phyloP scores from a whole-genome alignment of 2,113 vertebrate species.

The Tangachromis dhanisi region DNA sequence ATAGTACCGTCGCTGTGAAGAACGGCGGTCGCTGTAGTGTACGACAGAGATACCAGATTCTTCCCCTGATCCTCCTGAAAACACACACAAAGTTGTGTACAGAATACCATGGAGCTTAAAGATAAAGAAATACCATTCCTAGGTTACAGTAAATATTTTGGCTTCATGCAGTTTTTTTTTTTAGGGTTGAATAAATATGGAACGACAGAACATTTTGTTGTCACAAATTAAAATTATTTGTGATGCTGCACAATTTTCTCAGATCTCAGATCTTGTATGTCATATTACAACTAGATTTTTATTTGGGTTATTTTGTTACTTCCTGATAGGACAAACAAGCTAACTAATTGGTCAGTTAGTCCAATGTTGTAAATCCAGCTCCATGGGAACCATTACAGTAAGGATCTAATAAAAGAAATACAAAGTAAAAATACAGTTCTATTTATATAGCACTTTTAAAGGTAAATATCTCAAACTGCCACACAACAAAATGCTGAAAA shows the following conservation, averaged over 20 bases:
- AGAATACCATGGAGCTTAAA: not conserved
- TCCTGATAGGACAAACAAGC: not conserved
- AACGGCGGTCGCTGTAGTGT: constrained; percentile 87
- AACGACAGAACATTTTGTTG: not conserved
- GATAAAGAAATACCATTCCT: not conserved
- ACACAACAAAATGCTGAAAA: not conserved
- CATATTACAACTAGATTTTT: not conserved
- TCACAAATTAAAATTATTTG: not conserved
- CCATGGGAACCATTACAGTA: not conserved
- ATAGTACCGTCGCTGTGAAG: constrained; percentile 83
- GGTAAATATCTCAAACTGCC: not conserved
- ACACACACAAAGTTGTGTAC: not conserved
- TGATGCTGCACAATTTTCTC: not conserved
- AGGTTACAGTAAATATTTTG: not conserved
- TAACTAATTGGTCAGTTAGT: not conserved
- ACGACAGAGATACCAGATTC: constrained; percentile 85
- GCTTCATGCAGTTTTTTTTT: not conserved
- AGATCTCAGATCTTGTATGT: not conserved
- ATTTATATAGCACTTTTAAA: not conserved
- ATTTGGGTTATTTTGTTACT: not conserved
- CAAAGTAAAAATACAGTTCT: not conserved
- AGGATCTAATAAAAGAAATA: not conserved
- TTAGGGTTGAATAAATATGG: not conserved
- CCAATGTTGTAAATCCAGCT: not conserved
- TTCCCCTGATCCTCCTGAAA: constrained; percentile 85